Evolutionary conservation across 2,113 vertebrate species (phyloP), one percentile per base, ranked within the genome.

Genomic region (Terrapene triunguis): DNA sequence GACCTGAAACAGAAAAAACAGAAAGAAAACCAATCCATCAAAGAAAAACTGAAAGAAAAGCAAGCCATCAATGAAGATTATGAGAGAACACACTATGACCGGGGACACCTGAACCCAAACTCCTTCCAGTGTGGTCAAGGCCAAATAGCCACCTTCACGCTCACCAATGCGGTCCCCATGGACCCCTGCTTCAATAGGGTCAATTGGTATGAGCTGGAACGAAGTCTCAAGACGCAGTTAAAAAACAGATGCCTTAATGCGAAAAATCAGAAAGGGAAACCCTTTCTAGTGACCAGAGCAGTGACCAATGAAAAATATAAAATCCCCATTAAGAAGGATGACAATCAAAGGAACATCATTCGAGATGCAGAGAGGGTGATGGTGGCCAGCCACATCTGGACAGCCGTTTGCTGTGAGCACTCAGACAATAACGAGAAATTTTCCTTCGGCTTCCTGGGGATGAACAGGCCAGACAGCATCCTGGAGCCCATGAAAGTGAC

Each of bases 131-230:
- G 88, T 16, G 4, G 21, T 4, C 47, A 85, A 2, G 80, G 48
- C 29, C 83, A 32, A 65, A 4, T 2, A 1, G 95, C 86, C 14
- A 96, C 95, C 42, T 97, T 93, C 48, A 96, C 94, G 1, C 89
- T 97, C 76, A 97, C 94, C 88, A 96, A 95, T 24, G 82, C 29
- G 7, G 95, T 27, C 21, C 94, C 95, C 4, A 89, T 94, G 94
- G 89, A 93, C n/a, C 65, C 92, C 3, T 92, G 54, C 82, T 69
- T 95, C 94, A 48, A 95, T 87, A 74, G 51, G 57, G 13, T 9
- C 91, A 17, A 22, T 62, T 8, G 96, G 94, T 88, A 59, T 79
- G 35, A 21, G 48, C 9, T 85, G 47, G 32, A 89, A 93, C 42
- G 10, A 19, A 1, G 3, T 22, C 57, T 17, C 65, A 38, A 65